Evolutionary conservation across 2,888 invertebrate genomes (phyloP), one percentile per base, ranked within the genome.

Genomic region (Ferrisia virgata): DNA sequence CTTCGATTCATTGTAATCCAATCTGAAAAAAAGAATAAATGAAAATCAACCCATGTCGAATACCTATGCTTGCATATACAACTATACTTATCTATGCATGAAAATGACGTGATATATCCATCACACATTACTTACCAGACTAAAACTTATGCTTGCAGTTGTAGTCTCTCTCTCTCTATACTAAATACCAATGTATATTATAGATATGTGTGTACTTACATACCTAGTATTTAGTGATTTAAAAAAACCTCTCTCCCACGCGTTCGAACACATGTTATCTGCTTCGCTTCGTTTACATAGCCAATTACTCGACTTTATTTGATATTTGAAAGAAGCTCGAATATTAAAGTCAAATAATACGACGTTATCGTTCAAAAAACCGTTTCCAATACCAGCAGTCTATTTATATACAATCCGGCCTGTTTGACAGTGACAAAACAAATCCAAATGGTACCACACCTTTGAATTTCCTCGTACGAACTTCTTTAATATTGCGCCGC

Each of bases 301-400:
- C 72, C 72, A 76, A 76, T 76, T 76, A 76, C 72, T 36, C 72
- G 72, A 76, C 36, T 36, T 76, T 64, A 64, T 53, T 53, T 33
- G 31, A 69, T 69, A 69, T 36, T 76, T 18, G 36, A 22, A 76
- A 76, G 36, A 76, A 76, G 36, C 36, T 76, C 31, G 69, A 76
- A 76, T 36, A 18, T 53, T 76, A 36, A 76, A 76, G 72, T 33
- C 36, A 76, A 76, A 76, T 76, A 76, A 36, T 76, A 18, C 72
- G 33, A 76, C 72, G 33, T 76, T 76, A 76, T 76, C 72, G 72
- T 76, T 76, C 40, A 40, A 76, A 36, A 31, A 69, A n/a, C 31
- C 69, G 15, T 36, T 76, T 76, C 72, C 36, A 76, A 76, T 36
- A 76, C 72, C 72, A 76, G 72, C 72, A 76, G 72, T 76, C 72